phyloP scores from a whole-genome alignment of 2,797 vertebrate genomes.

The Melanotaenia parkinsoni region DNA sequence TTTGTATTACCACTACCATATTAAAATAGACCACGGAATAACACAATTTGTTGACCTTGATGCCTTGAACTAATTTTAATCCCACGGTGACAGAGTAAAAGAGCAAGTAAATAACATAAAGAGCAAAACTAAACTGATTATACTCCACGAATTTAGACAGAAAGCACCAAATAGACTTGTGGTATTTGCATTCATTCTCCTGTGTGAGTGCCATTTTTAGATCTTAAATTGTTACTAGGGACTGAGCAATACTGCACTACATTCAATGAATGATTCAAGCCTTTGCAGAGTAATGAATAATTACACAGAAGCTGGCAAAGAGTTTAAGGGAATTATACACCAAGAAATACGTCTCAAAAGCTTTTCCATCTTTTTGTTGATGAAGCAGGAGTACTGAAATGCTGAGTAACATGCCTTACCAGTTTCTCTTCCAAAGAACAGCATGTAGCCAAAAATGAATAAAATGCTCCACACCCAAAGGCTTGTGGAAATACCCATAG shows the following conservation, averaged over 20 bases:
- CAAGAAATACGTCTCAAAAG: slow-evolving; percentile 33
- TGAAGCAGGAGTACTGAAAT: slow-evolving; percentile 25
- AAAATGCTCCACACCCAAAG: slow-evolving; percentile 52
- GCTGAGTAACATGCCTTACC: slow-evolving; percentile 20
- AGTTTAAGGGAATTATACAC: slow-evolving; percentile 45
- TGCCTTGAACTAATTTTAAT: slow-evolving; percentile 41
- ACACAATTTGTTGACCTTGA: slow-evolving; percentile 25
- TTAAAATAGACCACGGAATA: slow-evolving; percentile 41
- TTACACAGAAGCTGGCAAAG: slow-evolving; percentile 52
- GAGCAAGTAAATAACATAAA: slow-evolving; percentile 9
- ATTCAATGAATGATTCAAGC: slow-evolving; percentile 78
- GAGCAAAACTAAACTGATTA: slow-evolving; percentile 40
- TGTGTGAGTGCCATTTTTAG: slow-evolving; percentile 73
- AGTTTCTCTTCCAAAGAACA: slow-evolving; percentile 26
- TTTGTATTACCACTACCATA: slow-evolving; percentile 5
- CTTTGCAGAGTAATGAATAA: slow-evolving; percentile 68
- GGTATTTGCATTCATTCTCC: slow-evolving; percentile 65
- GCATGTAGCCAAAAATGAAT: slow-evolving; percentile 24
- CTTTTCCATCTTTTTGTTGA: slow-evolving; percentile 30
- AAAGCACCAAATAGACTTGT: slow-evolving; percentile 51
- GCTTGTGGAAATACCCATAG: slow-evolving; percentile 42
- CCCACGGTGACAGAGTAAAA: slow-evolving; percentile 20
- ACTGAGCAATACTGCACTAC: slow-evolving; percentile 62
- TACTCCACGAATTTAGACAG: slow-evolving; percentile 40
- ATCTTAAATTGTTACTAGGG: slow-evolving; percentile 72